Evolutionary conservation across 2,797 vertebrate species (phyloP).

Genomic region (Anas flavirostris): DNA sequence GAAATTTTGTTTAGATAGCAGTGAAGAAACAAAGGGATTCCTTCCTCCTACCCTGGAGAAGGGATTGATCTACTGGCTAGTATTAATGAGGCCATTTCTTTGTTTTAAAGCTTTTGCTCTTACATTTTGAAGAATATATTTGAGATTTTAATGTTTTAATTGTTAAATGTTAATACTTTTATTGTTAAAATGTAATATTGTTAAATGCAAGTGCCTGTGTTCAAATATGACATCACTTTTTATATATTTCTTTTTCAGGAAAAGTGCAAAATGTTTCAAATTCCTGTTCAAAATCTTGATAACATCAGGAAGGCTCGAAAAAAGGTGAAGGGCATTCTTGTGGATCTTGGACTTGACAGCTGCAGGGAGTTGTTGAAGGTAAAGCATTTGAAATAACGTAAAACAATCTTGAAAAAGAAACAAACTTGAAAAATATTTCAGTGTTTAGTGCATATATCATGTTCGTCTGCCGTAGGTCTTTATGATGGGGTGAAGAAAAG

Average conservation of each 20-base stretch:
- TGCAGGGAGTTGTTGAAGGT: constrained; percentile 85
- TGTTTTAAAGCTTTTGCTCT: neutral
- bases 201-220: neutral
- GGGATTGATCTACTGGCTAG: neutral
- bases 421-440: neutral
- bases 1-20: neutral
- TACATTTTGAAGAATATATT: neutral
- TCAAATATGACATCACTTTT: neutral
- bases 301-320: constrained; percentile 94
- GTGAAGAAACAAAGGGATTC: neutral
- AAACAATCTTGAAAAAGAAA: neutral
- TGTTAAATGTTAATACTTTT: too few relatives aligned
- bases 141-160: neutral
- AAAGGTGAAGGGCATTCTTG: constrained; percentile 92
- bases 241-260: constrained; percentile 43
- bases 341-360: constrained; percentile 92
- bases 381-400: constrained; percentile 25
- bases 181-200: neutral
- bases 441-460: neutral
- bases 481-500: neutral
- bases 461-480: neutral
- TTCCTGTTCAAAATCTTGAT: constrained; percentile 93
- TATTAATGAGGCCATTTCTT: neutral
- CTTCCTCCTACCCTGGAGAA: neutral
- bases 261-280: constrained; percentile 92